phyloP scores from a whole-genome alignment of 92 coral and sea anemone species.

The Pocillopora grandis region DNA sequence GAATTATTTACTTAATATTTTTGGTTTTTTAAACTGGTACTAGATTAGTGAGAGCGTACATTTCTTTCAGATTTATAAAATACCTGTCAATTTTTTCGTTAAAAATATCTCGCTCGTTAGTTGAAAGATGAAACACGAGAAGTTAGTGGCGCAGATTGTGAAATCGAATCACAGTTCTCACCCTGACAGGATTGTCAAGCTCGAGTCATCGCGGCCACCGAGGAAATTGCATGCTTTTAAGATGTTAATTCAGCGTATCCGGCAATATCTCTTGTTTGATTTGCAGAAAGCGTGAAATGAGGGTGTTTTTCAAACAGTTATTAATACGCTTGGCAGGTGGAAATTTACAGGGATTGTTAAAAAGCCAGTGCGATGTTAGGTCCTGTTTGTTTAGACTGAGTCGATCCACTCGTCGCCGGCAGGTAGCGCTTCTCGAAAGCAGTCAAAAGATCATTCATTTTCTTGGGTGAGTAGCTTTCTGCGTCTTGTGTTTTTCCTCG shows the following conservation, averaged over 20 bases:
- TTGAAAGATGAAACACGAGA: background rate
- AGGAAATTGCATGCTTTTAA: conserved; percentile 68
- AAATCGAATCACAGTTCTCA: background rate
- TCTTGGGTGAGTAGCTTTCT: conserved; percentile 33
- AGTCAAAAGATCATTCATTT: conserved; percentile 35
- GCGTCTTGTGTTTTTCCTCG: background rate
- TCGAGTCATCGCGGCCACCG: conserved; percentile 27
- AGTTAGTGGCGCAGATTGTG: background rate
- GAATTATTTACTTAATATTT: conserved; percentile 66
- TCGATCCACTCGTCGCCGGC: conserved; percentile 61
- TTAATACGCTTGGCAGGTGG: conserved; percentile 62
- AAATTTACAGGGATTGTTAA: conserved; percentile 47
- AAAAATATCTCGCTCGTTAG: background rate
- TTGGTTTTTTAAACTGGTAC: conserved; percentile 40
- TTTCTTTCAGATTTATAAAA: conserved; percentile 13
- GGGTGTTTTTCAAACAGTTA: conserved; percentile 60
- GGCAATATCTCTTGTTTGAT: conserved; percentile 69
- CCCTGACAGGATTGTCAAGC: conserved; percentile 52
- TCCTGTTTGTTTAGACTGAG: conserved; percentile 65
- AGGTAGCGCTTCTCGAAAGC: conserved; percentile 58
- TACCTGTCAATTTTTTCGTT: conserved; percentile 13
- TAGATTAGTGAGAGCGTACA: conserved; percentile 9
- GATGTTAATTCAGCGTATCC: conserved; percentile 64
- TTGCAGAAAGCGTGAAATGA: conserved; percentile 63
- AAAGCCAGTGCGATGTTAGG: conserved; percentile 39